A percentile compares a stretch with the other conserved stretches of the same genome.
These are phyloP conservation scores for Manis crassicaudata DNA, from an alignment of 2,797 vertebrate genomes.

Conservation along the genomic window DNA sequence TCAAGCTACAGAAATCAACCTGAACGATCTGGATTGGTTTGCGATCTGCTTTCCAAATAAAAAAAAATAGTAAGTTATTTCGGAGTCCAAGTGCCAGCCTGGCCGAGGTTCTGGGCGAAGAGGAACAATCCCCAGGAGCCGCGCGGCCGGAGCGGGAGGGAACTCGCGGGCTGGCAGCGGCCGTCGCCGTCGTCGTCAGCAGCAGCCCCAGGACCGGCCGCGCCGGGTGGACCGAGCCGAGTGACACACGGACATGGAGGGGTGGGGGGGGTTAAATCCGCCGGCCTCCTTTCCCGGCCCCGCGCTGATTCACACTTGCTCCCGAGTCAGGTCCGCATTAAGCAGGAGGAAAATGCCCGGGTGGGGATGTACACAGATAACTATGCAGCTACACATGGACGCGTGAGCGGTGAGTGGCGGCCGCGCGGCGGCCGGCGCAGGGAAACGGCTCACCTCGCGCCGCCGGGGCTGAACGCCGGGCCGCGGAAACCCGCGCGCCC, in stretches of 20 bases:
- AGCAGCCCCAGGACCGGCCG: constrained; percentile 75
- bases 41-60: constrained; percentile 24
- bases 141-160: not conserved
- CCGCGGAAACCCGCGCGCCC: constrained; percentile 49
- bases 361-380: constrained; percentile 58
- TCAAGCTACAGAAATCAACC: constrained; percentile 35
- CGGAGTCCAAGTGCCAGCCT: not conserved
- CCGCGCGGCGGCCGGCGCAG: not conserved
- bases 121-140: not conserved
- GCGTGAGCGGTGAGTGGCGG: constrained; percentile 20
- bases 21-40: not conserved
- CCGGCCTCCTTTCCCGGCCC: constrained; percentile 77
- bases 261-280: constrained; percentile 81
- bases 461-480: constrained; percentile 56
- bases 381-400: constrained; percentile 74
- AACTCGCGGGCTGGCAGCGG: constrained; percentile 77
- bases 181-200: constrained; percentile 20
- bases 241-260: constrained; percentile 84
- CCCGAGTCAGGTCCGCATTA: constrained; percentile 84
- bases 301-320: constrained; percentile 86
- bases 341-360: constrained; percentile 55
- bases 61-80: constrained; percentile 13
- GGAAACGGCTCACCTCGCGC: constrained; percentile 8
- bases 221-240: constrained; percentile 84
- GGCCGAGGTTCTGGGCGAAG: not conserved